Evolutionary conservation across 2,113 vertebrate genomes (phyloP).

Genomic region (Caranx melampygus): DNA sequence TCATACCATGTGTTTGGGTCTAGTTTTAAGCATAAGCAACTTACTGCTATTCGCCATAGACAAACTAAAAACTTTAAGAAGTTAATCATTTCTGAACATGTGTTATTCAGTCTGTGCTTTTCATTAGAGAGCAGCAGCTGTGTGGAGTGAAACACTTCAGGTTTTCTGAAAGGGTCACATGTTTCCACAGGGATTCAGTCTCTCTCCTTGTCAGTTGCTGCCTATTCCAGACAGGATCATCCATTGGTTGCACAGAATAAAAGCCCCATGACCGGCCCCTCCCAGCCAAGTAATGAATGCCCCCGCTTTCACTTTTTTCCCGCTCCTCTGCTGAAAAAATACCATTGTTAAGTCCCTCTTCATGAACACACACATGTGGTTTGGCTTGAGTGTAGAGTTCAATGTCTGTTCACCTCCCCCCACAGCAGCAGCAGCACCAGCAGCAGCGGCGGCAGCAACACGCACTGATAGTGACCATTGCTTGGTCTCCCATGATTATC

Average conservation of each 20-base stretch:
- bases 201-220: conserved; percentile 31
- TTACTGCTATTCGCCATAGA: neutral
- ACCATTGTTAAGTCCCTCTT: conserved; percentile 59
- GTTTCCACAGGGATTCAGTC: conserved; percentile 41
- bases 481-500: conserved; percentile 30
- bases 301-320: conserved; percentile 59
- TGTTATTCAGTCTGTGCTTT: neutral
- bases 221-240: conserved; percentile 33
- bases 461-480: conserved; percentile 9
- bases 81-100: neutral
- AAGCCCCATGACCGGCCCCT: conserved; percentile 61
- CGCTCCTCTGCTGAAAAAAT: conserved; percentile 47
- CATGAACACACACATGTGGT: conserved; percentile 58
- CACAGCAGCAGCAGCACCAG: conserved; percentile 1
- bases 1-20: conserved; percentile 4
- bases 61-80: neutral
- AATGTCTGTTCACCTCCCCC: conserved; percentile 56
- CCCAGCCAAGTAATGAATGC: conserved; percentile 59
- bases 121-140: neutral
- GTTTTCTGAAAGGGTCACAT: conserved; percentile 51
- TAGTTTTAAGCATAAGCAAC: neutral
- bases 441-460: neutral
- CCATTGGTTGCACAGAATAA: conserved; percentile 60
- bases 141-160: conserved; percentile 21
- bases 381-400: conserved; percentile 47